Evolutionary conservation across 2,888 invertebrate genomes (phyloP).

Genomic region (Invenusta paracnida): DNA sequence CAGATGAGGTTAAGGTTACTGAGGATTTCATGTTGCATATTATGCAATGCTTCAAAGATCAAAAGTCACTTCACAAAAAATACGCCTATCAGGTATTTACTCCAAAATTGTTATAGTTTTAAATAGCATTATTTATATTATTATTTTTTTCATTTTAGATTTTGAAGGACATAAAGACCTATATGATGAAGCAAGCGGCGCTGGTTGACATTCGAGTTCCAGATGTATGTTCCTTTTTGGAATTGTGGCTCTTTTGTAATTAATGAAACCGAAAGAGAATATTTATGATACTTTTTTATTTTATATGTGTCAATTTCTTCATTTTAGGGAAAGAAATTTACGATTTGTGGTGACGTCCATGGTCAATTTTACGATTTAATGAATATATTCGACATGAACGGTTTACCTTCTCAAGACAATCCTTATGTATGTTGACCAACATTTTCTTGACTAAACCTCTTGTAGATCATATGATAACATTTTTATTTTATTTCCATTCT

Average conservation of each 20-base stretch:
- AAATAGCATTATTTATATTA: background rate
- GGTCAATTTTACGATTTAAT: constrained; percentile 96
- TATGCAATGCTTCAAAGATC: constrained; percentile 80
- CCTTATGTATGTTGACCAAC: constrained; percentile 71
- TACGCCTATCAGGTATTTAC: constrained; percentile 81
- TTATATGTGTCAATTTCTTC: constrained; percentile 42
- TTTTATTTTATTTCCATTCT: no score
- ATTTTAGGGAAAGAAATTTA: constrained; percentile 75
- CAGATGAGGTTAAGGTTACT: constrained; percentile 68
- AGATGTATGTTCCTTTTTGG: constrained; percentile 61
- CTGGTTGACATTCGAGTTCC: constrained; percentile 82
- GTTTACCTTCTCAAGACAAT: constrained; percentile 86
- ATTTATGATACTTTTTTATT: constrained; percentile 35
- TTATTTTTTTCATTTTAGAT: background rate
- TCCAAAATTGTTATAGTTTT: background rate
- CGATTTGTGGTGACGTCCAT: constrained; percentile 96
- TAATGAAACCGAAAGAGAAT: no score
- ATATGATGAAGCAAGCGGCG: constrained; percentile 63
- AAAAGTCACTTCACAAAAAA: constrained; percentile 88
- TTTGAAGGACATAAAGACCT: background rate
- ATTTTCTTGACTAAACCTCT: no score
- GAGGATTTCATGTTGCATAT: constrained; percentile 80
- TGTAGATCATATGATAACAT: no score
- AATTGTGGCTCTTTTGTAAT: no score
- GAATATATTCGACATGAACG: constrained; percentile 93